Evolutionary conservation across 2,888 invertebrate genomes (phyloP).

Genomic region (Diarsia mendica): DNA sequence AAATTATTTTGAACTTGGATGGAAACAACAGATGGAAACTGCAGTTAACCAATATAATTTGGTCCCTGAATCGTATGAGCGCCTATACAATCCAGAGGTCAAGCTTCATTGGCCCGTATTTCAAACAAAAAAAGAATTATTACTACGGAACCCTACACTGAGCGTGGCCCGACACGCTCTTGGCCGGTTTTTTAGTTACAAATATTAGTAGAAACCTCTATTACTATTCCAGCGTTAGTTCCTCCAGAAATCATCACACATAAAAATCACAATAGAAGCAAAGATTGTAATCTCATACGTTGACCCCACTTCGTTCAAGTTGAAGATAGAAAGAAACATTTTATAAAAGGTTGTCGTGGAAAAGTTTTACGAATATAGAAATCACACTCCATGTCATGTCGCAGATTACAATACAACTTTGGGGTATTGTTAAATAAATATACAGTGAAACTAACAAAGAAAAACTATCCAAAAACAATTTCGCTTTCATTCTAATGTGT

Average conservation of each 20-base stretch:
- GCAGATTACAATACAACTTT: conserved; percentile 34
- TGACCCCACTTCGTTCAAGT: conserved; percentile 42
- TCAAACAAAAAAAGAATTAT: too few species aligned
- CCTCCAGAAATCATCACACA: conserved; percentile 28
- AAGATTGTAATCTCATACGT: conserved; percentile 41
- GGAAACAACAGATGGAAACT: too few species aligned
- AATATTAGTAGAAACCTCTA: neutral
- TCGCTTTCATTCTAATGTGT: neutral
- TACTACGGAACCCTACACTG: too few species aligned
- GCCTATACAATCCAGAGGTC: too few species aligned
- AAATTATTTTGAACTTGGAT: too few species aligned
- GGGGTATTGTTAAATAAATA: conserved; percentile 31
- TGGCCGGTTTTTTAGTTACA: too few species aligned
- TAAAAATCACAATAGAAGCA: conserved; percentile 32
- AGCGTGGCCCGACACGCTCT: too few species aligned
- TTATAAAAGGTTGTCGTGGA: conserved; percentile 61
- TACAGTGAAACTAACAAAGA: conserved; percentile 23
- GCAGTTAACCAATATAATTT: too few species aligned
- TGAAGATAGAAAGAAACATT: conserved; percentile 43
- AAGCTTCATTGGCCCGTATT: too few species aligned
- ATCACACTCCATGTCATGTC: conserved; percentile 54
- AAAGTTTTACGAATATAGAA: conserved; percentile 66
- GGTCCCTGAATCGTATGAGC: too few species aligned
- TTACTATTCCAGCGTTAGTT: neutral
- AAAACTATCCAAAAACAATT: conserved; percentile 4